Base-by-base conservation (phyloP, 2,888 invertebrate genomes). In the Rhopalosiphum nymphaeae region DNA sequence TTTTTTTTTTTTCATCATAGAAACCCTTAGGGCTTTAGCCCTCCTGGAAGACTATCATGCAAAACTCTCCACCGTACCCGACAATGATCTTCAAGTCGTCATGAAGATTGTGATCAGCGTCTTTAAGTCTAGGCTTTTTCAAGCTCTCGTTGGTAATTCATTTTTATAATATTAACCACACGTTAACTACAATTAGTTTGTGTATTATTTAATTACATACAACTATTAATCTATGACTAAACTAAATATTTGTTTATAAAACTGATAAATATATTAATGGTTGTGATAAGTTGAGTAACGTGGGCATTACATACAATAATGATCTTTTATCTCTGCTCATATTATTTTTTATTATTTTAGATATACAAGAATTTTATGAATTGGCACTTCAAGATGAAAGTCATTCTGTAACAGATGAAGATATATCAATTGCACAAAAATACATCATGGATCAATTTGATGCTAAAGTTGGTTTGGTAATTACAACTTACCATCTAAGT, bases 301-400 rank as follows among this genome's bases (percentile, higher is more conserved):
- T 36, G 21, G 36, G 21, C 78, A 78, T 36, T 36, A 0, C 13
- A 21, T 78, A 9, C 36, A 78, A 78, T 36, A 21, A 36, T 36
- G 36, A 78, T 78, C 9, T 9, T 78, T 21, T 78, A 36, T 21
- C 16, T 78, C n/a, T 13, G 9, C 16, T 89, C 26, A 11, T 57
- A 46, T 91, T 57, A 36, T 61, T 85, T 36, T 94, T 61, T 88
- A 78, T 94, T 95, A 95, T 97, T 97, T 53, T 97, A 98, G 99
- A 99, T 97, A 99, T 99, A 96, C 99, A 99, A 97, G 99, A 99
- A 96, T 99, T 99, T 96, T 99, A 99, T 96, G 99, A 99, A 96
- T 97, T 98, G 95, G 99, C 99, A 94, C 97, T 99, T 95, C 97
- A 99, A 95, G 99, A 99, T 96, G 95, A 95, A 94, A 95, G 94